Percentiles rank a stretch among this genome's conserved stretches.
Evolutionary conservation across 2,113 vertebrate species (phyloP).

Genomic region (Heptranchias perlo): DNA sequence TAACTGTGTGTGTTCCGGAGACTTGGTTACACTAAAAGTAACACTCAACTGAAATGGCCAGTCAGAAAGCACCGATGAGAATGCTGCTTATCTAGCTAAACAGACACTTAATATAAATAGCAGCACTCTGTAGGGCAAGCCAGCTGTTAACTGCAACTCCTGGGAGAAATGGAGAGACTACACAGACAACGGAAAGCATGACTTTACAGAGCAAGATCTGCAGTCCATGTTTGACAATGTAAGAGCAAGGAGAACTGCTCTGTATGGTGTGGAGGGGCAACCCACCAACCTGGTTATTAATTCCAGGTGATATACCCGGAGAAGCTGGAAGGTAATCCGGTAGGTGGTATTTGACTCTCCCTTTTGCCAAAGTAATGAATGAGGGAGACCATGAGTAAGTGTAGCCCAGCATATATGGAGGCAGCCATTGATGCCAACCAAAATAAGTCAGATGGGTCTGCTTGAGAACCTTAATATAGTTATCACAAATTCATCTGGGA

Average conservation of each 20-base stretch:
- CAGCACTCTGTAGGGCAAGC: not conserved
- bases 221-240: not conserved
- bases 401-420: not conserved
- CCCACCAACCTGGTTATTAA: not conserved
- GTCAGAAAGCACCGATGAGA: not conserved
- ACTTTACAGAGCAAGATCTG: not conserved
- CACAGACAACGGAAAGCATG: not conserved
- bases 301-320: not conserved
- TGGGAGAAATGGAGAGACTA: not conserved
- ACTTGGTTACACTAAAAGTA: constrained; percentile 12
- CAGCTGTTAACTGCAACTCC: not conserved
- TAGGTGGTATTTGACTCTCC: not conserved
- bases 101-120: not conserved
- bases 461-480: not conserved
- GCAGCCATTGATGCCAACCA: not conserved
- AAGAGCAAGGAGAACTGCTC: not conserved
- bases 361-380: not conserved
- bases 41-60: not conserved
- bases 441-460: not conserved
- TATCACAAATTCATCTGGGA: not conserved
- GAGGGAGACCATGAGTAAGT: not conserved
- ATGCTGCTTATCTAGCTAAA: not conserved
- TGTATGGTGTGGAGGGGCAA: not conserved
- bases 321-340: not conserved
- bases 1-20: not conserved